These are phyloP conservation scores for Thymelicus acteon DNA, from an alignment of 2,888 invertebrate genomes.

Conservation along the genomic window DNA sequence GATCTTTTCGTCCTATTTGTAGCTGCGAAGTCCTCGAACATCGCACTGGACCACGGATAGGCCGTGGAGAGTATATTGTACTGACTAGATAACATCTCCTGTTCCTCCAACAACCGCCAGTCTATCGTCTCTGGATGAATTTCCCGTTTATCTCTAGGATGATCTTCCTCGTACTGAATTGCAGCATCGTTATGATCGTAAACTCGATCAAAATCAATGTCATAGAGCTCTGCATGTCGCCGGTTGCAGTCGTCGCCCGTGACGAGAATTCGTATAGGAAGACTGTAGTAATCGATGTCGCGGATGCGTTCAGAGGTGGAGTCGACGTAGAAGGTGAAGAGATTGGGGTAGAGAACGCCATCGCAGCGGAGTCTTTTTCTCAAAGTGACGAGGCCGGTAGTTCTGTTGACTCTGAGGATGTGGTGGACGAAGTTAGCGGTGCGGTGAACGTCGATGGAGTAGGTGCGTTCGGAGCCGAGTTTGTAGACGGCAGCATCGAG, in stretches of 20 bases:
- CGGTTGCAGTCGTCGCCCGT: slow-evolving; percentile 89
- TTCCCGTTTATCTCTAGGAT: slow-evolving; percentile 71
- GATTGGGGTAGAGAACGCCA: slow-evolving; percentile 92
- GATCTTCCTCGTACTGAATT: slow-evolving; percentile 74
- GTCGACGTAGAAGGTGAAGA: slow-evolving; percentile 94
- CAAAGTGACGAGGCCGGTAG: slow-evolving; percentile 90
- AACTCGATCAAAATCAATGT: slow-evolving; percentile 84
- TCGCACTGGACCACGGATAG: slow-evolving; percentile 81
- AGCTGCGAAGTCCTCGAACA: slow-evolving; percentile 80
- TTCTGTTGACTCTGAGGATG: slow-evolving; percentile 90
- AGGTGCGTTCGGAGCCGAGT: slow-evolving; percentile 91
- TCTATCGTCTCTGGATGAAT: slow-evolving; percentile 68
- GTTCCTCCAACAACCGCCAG: slow-evolving; percentile 77
- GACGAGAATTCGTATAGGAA: slow-evolving; percentile 90
- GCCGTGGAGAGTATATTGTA: slow-evolving; percentile 77
- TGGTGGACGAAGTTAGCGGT: slow-evolving; percentile 93
- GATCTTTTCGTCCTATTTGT: slow-evolving; percentile 81
- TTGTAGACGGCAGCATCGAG: slow-evolving; percentile 93
- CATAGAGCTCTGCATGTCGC: slow-evolving; percentile 85
- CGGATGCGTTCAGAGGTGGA: slow-evolving; percentile 91
- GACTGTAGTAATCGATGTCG: slow-evolving; percentile 93
- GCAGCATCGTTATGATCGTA: slow-evolving; percentile 81
- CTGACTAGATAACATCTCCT: slow-evolving; percentile 78
- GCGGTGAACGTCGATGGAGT: slow-evolving; percentile 91
- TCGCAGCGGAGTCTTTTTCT: slow-evolving; percentile 90